Evolutionary conservation across 2,797 vertebrate genomes (phyloP).

Genomic region (Potorous gilbertii): DNA sequence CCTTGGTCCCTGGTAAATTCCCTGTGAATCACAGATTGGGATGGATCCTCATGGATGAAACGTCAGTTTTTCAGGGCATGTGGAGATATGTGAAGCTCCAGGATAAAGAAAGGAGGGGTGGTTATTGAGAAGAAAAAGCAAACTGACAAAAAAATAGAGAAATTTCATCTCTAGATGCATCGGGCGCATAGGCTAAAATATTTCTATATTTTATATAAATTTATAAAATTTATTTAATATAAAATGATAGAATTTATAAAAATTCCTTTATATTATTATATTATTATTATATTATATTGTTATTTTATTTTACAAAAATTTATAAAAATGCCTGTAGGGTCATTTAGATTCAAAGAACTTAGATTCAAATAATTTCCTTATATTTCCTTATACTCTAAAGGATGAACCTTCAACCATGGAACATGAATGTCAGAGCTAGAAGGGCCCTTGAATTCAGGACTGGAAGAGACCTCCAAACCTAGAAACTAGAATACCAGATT

Average conservation of each 20-base stretch:
- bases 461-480: background rate
- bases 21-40: background rate
- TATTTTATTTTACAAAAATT: no score
- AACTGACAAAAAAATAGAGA: background rate
- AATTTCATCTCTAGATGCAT: background rate
- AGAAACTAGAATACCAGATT: background rate
- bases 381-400: background rate
- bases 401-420: background rate
- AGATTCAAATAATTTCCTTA: background rate
- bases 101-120: background rate
- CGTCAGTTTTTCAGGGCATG: background rate
- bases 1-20: background rate
- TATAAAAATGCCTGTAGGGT: background rate
- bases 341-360: background rate
- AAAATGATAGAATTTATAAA: background rate
- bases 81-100: background rate
- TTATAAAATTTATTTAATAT: background rate
- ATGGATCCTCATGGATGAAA: background rate
- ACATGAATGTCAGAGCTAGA: slow-evolving; percentile 40
- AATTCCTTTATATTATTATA: background rate
- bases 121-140: background rate
- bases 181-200: background rate
- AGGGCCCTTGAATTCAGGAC: background rate
- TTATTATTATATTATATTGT: no score
- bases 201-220: background rate